Conservation (phyloP, 2,888 invertebrate genomes). For the Acholoe squamosa region DNA sequence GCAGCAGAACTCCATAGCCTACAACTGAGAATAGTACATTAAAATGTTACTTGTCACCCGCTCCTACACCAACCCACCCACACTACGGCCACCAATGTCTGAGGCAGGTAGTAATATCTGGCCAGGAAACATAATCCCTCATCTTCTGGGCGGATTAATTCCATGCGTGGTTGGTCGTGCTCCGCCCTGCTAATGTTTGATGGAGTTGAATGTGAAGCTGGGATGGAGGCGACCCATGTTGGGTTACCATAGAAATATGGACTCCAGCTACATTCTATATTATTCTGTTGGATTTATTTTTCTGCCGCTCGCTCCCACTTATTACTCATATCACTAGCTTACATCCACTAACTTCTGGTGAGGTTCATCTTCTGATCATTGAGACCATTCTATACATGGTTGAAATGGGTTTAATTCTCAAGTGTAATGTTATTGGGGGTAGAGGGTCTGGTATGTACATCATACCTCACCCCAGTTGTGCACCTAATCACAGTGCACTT, state of each 20-base stretch:
- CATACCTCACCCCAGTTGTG: too few species aligned
- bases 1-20: too few species aligned
- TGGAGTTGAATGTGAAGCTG: background rate
- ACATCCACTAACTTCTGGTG: background rate
- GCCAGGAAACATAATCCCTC: conserved; percentile 2
- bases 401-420: too few species aligned
- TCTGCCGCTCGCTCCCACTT: background rate
- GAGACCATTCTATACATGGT: too few species aligned
- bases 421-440: too few species aligned
- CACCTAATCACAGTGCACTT: too few species aligned
- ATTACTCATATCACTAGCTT: background rate
- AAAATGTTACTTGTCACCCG: too few species aligned
- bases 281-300: too few species aligned
- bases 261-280: background rate
- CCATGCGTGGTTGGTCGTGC: background rate
- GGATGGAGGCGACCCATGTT: background rate
- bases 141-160: conserved; percentile 9
- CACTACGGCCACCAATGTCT: background rate
- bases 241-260: conserved; percentile 27
- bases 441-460: too few species aligned
- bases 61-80: background rate
- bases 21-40: too few species aligned
- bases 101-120: background rate
- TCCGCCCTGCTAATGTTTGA: background rate
- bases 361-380: too few species aligned